Percentiles rank a stretch among this genome's conserved stretches.
Evolutionary conservation across 2,113 vertebrate genomes (phyloP).

Genomic region (Gadus macrocephalus): DNA sequence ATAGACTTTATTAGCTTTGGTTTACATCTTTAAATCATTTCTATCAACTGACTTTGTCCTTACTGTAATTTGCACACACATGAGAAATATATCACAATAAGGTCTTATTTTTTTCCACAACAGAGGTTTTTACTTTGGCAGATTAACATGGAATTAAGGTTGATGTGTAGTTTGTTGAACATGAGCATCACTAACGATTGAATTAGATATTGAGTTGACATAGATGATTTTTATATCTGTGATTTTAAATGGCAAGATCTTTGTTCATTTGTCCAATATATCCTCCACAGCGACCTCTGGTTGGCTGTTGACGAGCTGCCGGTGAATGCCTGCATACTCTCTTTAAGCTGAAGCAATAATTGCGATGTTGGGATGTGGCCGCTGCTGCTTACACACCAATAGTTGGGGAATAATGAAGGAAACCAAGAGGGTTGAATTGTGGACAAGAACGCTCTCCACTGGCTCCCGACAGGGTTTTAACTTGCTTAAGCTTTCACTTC

Average conservation of each 20-base stretch:
- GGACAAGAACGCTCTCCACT: slow-evolving; percentile 37
- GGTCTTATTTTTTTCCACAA: slow-evolving; percentile 2
- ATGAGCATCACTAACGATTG: slow-evolving; percentile 37
- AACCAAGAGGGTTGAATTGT: slow-evolving; percentile 54
- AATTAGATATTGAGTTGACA: slow-evolving; percentile 48
- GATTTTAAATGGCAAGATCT: slow-evolving; percentile 52
- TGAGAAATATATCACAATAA: no score
- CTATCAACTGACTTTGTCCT: no score
- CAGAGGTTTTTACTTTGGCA: slow-evolving; percentile 7
- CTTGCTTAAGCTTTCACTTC: slow-evolving; percentile 45
- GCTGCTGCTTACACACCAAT: no score
- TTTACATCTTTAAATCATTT: no score
- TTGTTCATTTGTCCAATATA: slow-evolving; percentile 35
- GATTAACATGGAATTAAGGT: neutral
- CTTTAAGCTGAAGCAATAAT: slow-evolving; percentile 54
- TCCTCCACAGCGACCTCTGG: slow-evolving; percentile 50
- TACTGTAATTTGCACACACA: no score
- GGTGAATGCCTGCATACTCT: slow-evolving; percentile 18
- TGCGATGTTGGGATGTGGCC: slow-evolving; percentile 11
- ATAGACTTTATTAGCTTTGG: no score
- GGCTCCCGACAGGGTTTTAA: slow-evolving; percentile 36
- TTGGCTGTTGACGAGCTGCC: slow-evolving; percentile 22
- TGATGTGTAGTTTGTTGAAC: slow-evolving; percentile 5
- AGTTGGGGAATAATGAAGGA: slow-evolving; percentile 23
- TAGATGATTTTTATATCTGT: slow-evolving; percentile 54